Evolutionary conservation across 2,113 vertebrate genomes (phyloP), one percentile per base, ranked within the genome.

Genomic region (Prinia subflava): DNA sequence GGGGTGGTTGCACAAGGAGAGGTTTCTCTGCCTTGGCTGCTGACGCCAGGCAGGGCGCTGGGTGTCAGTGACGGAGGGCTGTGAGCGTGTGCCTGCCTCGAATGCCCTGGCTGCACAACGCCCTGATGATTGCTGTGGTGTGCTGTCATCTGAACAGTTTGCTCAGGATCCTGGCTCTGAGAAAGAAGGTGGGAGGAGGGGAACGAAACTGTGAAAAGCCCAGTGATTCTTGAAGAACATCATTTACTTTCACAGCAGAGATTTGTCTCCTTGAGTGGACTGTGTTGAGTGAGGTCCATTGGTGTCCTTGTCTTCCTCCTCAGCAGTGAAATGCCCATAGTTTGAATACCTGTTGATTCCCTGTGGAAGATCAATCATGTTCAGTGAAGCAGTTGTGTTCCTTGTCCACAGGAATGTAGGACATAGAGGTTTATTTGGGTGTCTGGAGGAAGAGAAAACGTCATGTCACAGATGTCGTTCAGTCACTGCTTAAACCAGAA

Each of bases 51-150:
- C 64, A 23, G 56, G 52, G 55, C 71, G 1, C 6, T 79, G 75
- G 39, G 0, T 77, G 28, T 37, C 46, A 28, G 46, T 6, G 87
- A 11, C 0, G 1, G 37, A 18, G 55, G 63, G 64, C 0, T 65
- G 63, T 4, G 89, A 57, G 68, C 0, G 2, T 0, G 4, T 16
- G 49, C 73, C 59, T 42, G 13, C 63, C 57, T 74, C 8, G 23
- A 20, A 4, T 49, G 53, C 46, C 33, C 17, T 19, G 52, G 35
- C 74, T 82, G 44, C 44, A 2, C 0, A 4, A 14, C 4, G 24
- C 35, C 57, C 50, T 22, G 52, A 2, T 11, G 39, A 0, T 27
- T 19, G 33, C 52, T 49, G 6, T 13, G 62, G 30, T 35, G 60
- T 28, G 39, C 68, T 81, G n/a, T 63, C 50, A 6, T 35, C 78